Percentiles rank a stretch among this genome's conserved stretches.
phyloP scores from a whole-genome alignment of 2,113 vertebrate genomes.

The Gallinago jamesoni region DNA sequence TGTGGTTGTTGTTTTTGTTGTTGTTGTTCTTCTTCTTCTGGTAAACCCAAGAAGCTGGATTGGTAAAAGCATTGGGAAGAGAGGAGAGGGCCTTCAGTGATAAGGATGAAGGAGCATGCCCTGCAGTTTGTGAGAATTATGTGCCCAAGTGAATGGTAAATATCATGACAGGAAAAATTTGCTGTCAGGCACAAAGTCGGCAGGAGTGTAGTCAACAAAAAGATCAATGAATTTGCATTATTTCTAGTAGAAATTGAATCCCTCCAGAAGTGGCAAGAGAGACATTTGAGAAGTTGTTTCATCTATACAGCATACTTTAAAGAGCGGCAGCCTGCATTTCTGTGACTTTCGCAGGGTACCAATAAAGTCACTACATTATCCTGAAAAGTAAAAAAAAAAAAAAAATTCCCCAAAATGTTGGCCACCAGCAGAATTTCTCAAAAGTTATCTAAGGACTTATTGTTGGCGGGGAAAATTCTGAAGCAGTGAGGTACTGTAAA shows the following conservation, averaged over 20 bases:
- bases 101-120: background rate
- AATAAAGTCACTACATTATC: background rate
- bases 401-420: background rate
- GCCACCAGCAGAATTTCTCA: background rate
- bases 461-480: background rate
- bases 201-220: background rate
- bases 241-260: background rate
- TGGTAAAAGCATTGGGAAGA: background rate
- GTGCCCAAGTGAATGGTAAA: background rate
- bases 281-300: background rate
- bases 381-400: background rate
- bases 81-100: background rate
- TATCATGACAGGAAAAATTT: background rate
- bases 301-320: background rate
- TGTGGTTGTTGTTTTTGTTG: background rate
- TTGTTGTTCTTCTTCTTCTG: background rate
- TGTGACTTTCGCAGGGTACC: background rate
- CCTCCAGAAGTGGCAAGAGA: background rate
- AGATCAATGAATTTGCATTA: background rate
- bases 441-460: background rate
- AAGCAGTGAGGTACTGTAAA: background rate
- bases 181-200: background rate
- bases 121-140: accelerated
- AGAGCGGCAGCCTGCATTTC: background rate
- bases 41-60: background rate